Conservation (phyloP, 2,888 invertebrate genomes). For the Nudaria mundana region DNA sequence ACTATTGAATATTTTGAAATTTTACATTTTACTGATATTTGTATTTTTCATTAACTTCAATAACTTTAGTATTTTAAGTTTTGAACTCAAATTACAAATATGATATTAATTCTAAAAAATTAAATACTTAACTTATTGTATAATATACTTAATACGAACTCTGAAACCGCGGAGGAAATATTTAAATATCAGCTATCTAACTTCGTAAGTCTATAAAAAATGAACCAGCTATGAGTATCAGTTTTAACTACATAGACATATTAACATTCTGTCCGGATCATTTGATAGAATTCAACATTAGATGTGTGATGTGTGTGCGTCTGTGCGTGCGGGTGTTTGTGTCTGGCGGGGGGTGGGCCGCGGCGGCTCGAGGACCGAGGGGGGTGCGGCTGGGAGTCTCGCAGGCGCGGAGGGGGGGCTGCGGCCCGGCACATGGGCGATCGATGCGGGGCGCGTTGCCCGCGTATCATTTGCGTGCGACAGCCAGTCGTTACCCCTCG, state of each 20-base stretch:
- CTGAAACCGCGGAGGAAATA: not conserved
- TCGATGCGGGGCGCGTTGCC: constrained; percentile 72
- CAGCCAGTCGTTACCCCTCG: constrained; percentile 43
- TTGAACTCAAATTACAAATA: constrained; percentile 4
- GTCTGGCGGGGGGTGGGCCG: constrained; percentile 43
- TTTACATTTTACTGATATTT: too few relatives aligned
- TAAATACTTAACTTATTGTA: too few relatives aligned
- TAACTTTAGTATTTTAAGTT: not conserved
- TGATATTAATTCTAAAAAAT: not conserved
- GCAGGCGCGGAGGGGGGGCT: constrained; percentile 36
- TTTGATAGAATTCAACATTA: constrained; percentile 77
- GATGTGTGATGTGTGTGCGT: constrained; percentile 57
- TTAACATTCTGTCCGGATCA: constrained; percentile 69
- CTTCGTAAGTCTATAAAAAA: not conserved
- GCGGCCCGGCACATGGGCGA: constrained; percentile 58
- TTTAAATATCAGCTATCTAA: not conserved
- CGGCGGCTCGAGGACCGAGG: constrained; percentile 15
- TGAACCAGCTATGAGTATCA: constrained; percentile 12
- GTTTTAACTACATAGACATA: constrained; percentile 34
- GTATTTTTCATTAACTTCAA: too few relatives aligned
- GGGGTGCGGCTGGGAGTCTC: constrained; percentile 30
- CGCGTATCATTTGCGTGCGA: constrained; percentile 75
- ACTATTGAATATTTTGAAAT: too few relatives aligned
- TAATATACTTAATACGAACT: too few relatives aligned
- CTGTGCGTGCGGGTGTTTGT: constrained; percentile 58